Conservation (phyloP, 2,113 vertebrate species). For the Macrotus californicus region DNA sequence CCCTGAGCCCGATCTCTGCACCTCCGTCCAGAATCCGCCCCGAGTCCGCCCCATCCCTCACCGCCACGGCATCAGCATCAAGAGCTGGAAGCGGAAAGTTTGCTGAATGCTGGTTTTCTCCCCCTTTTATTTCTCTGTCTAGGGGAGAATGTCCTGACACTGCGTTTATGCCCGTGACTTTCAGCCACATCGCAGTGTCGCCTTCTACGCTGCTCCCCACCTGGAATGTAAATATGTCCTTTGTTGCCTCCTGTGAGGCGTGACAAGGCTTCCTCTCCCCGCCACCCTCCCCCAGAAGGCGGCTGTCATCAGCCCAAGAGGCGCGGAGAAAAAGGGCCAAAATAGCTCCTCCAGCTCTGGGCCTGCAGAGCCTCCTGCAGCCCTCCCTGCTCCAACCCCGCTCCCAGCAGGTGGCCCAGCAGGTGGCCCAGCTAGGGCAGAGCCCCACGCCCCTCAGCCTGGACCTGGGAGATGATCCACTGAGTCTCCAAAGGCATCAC, state of each 20-base stretch:
- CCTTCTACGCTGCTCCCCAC: rapidly evolving
- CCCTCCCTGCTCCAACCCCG: too few relatives aligned
- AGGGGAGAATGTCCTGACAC: not conserved
- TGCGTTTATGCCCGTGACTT: not conserved
- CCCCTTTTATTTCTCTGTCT: too few relatives aligned
- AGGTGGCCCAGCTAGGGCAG: rapidly evolving
- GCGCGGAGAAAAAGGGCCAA: not conserved
- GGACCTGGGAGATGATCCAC: too few relatives aligned
- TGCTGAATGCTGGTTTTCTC: not conserved
- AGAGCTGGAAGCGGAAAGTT: not conserved
- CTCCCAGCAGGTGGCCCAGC: not conserved
- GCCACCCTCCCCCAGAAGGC: too few relatives aligned
- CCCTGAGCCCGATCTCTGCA: rapidly evolving
- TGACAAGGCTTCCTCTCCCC: rapidly evolving
- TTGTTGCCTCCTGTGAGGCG: not conserved
- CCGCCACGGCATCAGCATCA: not conserved
- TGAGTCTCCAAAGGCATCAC: not conserved
- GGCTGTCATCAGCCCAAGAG: rapidly evolving
- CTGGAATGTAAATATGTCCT: rapidly evolving
- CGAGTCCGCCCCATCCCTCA: not conserved
- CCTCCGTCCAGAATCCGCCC: not conserved
- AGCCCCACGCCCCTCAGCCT: rapidly evolving
- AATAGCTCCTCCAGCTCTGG: rapidly evolving
- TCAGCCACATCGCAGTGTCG: not conserved
- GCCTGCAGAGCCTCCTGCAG: not conserved